Evolutionary conservation across 2,797 vertebrate species (phyloP).

Genomic region (Rhincodon typus): DNA sequence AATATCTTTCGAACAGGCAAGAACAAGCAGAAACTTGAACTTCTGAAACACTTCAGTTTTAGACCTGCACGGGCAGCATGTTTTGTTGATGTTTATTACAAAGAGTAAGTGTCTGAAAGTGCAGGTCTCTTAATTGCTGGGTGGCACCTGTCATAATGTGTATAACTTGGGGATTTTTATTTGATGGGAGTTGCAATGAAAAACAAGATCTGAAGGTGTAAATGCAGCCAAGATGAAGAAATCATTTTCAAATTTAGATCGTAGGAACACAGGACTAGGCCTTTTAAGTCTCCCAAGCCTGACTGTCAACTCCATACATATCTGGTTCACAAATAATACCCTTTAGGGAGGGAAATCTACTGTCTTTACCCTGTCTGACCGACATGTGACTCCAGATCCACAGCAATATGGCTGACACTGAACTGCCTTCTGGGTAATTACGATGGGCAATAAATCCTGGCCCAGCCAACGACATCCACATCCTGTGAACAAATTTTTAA

Average conservation of each 20-base stretch:
- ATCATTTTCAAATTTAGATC: background rate
- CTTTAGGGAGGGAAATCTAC: too few species aligned
- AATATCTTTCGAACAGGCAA: background rate
- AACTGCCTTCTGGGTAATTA: too few species aligned
- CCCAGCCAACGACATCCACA: too few species aligned
- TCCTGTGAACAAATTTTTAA: too few species aligned
- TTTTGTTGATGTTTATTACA: background rate
- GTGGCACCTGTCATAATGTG: background rate
- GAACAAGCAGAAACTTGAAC: conserved; percentile 14
- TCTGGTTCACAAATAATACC: too few species aligned
- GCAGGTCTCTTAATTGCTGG: background rate
- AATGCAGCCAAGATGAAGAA: background rate
- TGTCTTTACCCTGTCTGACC: too few species aligned
- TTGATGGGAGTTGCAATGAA: background rate
- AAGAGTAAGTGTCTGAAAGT: background rate
- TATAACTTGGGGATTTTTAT: background rate
- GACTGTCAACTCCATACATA: too few species aligned
- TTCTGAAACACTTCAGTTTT: background rate
- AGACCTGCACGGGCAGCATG: background rate
- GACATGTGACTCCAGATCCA: too few species aligned
- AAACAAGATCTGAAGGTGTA: background rate
- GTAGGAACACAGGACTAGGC: background rate
- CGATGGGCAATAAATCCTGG: too few species aligned
- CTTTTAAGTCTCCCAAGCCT: background rate
- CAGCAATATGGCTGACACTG: too few species aligned